These are phyloP conservation scores for Megalurothrips usitatus DNA, from an alignment of 2,888 invertebrate genomes.

Conservation along the genomic window DNA sequence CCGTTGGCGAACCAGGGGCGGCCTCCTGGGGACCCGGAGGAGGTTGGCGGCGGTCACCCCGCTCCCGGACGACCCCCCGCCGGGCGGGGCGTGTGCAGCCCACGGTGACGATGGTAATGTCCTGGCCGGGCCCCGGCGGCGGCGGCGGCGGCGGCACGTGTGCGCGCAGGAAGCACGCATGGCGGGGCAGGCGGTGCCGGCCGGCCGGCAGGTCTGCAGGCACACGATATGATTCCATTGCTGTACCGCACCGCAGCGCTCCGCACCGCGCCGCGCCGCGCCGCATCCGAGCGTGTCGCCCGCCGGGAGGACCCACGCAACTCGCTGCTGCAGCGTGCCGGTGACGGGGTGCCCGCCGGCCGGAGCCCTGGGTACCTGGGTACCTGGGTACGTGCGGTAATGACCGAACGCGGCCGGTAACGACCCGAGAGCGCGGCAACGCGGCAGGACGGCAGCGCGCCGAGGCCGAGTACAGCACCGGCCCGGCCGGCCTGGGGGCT, in stretches of 20 bases:
- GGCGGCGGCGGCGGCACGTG: not conserved
- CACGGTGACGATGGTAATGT: slow-evolving; percentile 22
- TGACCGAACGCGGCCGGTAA: too few species aligned
- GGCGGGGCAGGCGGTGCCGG: not conserved
- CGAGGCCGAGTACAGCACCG: too few species aligned
- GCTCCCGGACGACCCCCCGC: not conserved
- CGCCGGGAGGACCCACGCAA: too few species aligned
- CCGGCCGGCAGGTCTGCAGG: not conserved
- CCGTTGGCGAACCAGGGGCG: not conserved
- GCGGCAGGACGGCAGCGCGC: too few species aligned
- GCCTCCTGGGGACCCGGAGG: not conserved
- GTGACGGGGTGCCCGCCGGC: too few species aligned
- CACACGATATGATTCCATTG: slow-evolving; percentile 22
- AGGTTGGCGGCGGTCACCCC: not conserved
- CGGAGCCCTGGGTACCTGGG: too few species aligned
- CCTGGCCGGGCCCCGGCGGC: not conserved
- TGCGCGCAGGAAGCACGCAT: slow-evolving; percentile 25
- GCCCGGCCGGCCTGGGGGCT: too few species aligned
- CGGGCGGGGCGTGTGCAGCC: not conserved
- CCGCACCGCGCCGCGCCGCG: not conserved
- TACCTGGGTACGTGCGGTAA: too few species aligned
- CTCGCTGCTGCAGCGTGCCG: too few species aligned
- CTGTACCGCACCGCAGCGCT: not conserved
- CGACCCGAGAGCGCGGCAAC: too few species aligned
- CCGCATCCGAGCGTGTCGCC: not conserved